Base-by-base conservation (phyloP, 2,797 vertebrate genomes). In the Melanotaenia maccullochi region DNA sequence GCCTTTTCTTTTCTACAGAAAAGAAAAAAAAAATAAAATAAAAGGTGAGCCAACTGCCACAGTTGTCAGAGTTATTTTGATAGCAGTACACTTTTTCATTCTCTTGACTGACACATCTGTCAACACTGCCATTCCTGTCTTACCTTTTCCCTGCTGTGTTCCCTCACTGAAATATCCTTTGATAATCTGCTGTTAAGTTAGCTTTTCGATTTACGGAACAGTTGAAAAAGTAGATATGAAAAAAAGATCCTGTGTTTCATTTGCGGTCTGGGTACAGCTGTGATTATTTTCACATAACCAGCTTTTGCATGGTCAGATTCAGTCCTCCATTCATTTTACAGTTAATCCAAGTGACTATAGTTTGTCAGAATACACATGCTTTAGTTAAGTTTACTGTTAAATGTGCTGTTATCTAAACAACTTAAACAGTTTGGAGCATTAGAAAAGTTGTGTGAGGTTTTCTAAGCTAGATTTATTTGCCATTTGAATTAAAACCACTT, bases 91-190 rank as follows among this genome's bases (percentile, higher is more conserved):
- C 59, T 67, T 76, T 65, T 78, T 54, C 60, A 64, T 58, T 78
- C 66, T 54, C 61, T 75, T 88, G 89, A 91, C 77, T 92, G 89
- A 87, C 86, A 86, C 73, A 79, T 87, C 82, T 87, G 87, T 91
- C 87, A 88, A 76, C 88, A 44, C 68, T 78, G 58, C 70, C 67
- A 67, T 80, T 84, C 68, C 87, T 84, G 73, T 65, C 72, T 40
- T 28, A 76, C 85, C 44, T 80, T 86, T 75, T 64, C 74, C 86
- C 87, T 28, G 85, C 84, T 89, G 85, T 9, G 70, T 76, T 81
- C 70, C 72, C 76, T 77, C 42, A 63, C 84, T 78, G 70, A 90
- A 82, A 76, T 72, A 28, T 77, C 79, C 76, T 88, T 87, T 91
- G 83, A 90, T 84, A 81, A 82, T 82, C 71, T 57, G 74, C 78